Evolutionary conservation across 2,113 vertebrate genomes (phyloP), one percentile per base, ranked within the genome.

Genomic region (Dromas ardeola): DNA sequence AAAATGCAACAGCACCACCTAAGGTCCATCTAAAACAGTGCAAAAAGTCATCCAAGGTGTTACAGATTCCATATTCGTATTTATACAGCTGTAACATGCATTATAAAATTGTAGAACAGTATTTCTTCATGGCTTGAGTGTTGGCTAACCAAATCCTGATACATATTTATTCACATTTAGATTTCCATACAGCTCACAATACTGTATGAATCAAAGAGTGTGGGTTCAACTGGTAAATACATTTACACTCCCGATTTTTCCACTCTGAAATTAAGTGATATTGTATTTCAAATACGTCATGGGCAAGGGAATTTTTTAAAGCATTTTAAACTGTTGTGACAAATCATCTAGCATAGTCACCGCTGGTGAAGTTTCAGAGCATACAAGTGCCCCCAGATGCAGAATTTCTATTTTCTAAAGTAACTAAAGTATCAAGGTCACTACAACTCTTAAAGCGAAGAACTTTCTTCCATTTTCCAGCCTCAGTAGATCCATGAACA

Each of bases 1-100:
- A 86, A 97, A 98, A 98, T 89, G 80, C 96, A 98, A 97, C 84
- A 97, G 97, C 93, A 96, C 97, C 98, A 98, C 95, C 97, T 97
- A 98, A 96, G 90, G 98, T 43, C 58, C 95, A 85, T 78, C 66
- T 86, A 36, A 77, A 74, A 79, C 66, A 95, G 45, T 80, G 86
- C 78, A 93, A 65, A 85, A 93, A 94, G 82, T 74, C 40, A 83
- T 29, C 16, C 1, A 15, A 67, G 47, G 36, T 66, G 50, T 63
- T 85, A 86, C 50, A 90, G 49, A 96, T 38, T 32, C 27, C 34
- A 81, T 58, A 45, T 34, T 92, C 43, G 0, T 95, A 95, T 97
- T 96, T 96, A 91, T 29, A 96, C 89, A 97, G 95, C 95, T 97
- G 94, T 67, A 86, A 83, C 55, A 70, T 36, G 74, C 84, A 94